phyloP scores from a whole-genome alignment of 2,888 invertebrate genomes.

The Cotesia congregata region DNA sequence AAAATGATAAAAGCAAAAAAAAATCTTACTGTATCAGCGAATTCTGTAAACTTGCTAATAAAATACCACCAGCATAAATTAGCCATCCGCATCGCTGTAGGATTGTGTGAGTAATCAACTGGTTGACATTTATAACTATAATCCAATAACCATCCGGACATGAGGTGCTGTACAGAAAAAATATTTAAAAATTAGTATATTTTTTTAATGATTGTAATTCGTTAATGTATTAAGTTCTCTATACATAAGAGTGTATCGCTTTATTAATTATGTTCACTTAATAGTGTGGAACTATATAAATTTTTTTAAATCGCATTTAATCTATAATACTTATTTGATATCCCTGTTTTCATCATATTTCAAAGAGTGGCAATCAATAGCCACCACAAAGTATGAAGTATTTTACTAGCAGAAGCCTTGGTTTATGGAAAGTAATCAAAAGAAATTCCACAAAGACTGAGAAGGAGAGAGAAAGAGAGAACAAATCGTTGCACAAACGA shows the following conservation, averaged over 20 bases:
- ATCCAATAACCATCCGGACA: slow-evolving; percentile 93
- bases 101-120: slow-evolving; percentile 91
- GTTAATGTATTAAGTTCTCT: neutral
- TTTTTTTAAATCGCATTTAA: neutral
- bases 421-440: slow-evolving; percentile 57
- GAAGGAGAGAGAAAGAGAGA: slow-evolving; percentile 37
- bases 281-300: neutral
- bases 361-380: slow-evolving; percentile 32
- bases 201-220: neutral
- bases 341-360: slow-evolving; percentile 37
- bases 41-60: slow-evolving; percentile 89
- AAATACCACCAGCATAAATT: slow-evolving; percentile 91
- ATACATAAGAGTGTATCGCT: slow-evolving; percentile 18
- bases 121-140: slow-evolving; percentile 95
- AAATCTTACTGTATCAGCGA: slow-evolving; percentile 81
- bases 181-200: neutral
- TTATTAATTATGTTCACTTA: neutral
- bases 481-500: slow-evolving; percentile 55
- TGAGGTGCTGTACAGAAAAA: slow-evolving; percentile 80
- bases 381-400: slow-evolving; percentile 2
- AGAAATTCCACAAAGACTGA: slow-evolving; percentile 50
- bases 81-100: slow-evolving; percentile 80
- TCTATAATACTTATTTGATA: slow-evolving; percentile 34
- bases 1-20: neutral
- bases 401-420: slow-evolving; percentile 52